A percentile compares a stretch with the other conserved stretches of the same genome.
These are phyloP conservation scores for Cheirogaleus medius DNA, from an alignment of 2,113 vertebrate genomes.

Conservation along the genomic window DNA sequence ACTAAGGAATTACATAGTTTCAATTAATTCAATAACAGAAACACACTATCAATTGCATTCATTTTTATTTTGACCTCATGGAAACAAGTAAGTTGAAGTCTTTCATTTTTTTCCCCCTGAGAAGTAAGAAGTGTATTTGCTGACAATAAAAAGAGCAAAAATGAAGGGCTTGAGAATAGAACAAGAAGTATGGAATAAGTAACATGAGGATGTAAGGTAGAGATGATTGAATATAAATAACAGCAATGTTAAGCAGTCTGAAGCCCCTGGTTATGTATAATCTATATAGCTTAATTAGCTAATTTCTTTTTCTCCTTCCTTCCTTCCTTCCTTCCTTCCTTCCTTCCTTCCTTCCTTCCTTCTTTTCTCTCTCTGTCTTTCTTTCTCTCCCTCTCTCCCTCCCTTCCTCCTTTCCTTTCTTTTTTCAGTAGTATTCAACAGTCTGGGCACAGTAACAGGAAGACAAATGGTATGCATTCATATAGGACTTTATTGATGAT, in stretches of 20 bases:
- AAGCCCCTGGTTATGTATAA: background rate
- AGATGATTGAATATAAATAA: background rate
- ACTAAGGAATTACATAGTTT: background rate
- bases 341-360: background rate
- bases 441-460: background rate
- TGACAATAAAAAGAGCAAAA: background rate
- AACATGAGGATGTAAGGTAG: background rate
- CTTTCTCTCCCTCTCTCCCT: background rate
- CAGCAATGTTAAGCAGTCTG: background rate
- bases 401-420: background rate
- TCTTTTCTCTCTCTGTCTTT: background rate
- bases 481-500: background rate
- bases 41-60: background rate
- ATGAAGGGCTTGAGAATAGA: background rate
- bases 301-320: background rate
- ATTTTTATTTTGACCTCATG: conserved; percentile 10
- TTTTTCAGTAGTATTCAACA: background rate
- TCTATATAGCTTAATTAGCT: background rate
- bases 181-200: background rate
- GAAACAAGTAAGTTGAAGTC: background rate
- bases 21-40: background rate
- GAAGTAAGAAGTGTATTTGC: background rate
- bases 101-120: background rate
- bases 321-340: background rate
- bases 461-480: background rate